Conservation (phyloP, 1,140 invertebrate genomes). For the Ericerus pela region DNA sequence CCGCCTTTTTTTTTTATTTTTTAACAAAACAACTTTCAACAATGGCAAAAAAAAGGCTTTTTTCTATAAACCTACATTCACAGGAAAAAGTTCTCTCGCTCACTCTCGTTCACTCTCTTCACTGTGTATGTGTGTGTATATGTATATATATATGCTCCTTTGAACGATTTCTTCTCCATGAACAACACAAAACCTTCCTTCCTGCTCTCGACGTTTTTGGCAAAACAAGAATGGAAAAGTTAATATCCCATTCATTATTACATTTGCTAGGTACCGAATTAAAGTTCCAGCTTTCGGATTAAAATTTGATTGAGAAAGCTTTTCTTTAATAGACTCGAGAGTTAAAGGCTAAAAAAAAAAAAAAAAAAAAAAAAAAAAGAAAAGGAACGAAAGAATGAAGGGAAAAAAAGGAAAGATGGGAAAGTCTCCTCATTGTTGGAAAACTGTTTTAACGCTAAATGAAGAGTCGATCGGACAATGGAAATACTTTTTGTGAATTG, state of each 20-base stretch:
- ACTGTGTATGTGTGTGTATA: no score
- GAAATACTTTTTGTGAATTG: conserved; percentile 10
- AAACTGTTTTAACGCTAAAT: conserved; percentile 12
- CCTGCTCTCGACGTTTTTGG: conserved; percentile 6
- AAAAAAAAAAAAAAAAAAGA: no score
- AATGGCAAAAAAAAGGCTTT: conserved; percentile 5
- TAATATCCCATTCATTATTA: conserved; percentile 12
- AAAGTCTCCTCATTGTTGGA: neutral
- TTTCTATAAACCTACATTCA: conserved; percentile 12
- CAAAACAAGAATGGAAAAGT: conserved; percentile 8
- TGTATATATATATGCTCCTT: no score
- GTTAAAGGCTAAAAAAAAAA: no score
- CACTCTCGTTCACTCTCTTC: neutral
- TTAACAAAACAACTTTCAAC: conserved; percentile 11
- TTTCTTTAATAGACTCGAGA: neutral
- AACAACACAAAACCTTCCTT: conserved; percentile 10
- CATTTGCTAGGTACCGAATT: conserved; percentile 12
- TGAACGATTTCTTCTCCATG: conserved; percentile 10
- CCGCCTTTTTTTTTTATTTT: neutral
- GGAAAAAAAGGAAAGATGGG: no score
- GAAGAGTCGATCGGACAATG: conserved; percentile 5
- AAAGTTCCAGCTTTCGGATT: conserved; percentile 8
- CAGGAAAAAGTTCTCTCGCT: conserved; percentile 4
- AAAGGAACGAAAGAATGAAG: no score
- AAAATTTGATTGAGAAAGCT: conserved; percentile 12